These are phyloP conservation scores for Tachycineta bicolor DNA, from an alignment of 2,113 vertebrate genomes.

Conservation along the genomic window DNA sequence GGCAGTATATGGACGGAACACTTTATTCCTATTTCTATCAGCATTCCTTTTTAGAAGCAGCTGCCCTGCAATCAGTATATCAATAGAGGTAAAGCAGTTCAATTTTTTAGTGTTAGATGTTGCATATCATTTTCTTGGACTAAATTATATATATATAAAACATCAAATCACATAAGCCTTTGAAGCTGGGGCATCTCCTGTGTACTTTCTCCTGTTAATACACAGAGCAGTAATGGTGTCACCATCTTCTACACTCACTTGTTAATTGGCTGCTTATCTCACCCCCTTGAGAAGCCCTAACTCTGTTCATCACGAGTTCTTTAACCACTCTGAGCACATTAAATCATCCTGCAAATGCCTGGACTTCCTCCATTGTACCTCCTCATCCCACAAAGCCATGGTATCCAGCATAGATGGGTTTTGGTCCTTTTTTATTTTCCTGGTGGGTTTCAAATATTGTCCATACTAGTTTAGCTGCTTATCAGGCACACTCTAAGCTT, in stretches of 20 bases:
- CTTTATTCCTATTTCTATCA: not conserved
- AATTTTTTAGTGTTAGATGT: not conserved
- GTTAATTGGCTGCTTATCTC: not conserved
- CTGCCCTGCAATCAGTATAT: not conserved
- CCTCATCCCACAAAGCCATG: not conserved
- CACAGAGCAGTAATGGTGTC: not conserved
- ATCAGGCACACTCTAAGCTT: not conserved
- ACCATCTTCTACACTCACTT: not conserved
- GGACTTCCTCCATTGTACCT: not conserved
- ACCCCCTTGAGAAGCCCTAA: not conserved
- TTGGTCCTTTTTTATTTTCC: not conserved
- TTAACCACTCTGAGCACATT: not conserved
- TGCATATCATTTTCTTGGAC: accelerated
- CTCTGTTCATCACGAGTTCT: not conserved
- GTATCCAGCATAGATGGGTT: not conserved
- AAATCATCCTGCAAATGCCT: not conserved
- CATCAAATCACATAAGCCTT: not conserved
- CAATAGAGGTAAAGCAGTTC: not conserved
- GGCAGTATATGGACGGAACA: not conserved
- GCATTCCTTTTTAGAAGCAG: not conserved
- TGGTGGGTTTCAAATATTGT: not conserved
- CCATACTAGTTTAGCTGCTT: not conserved
- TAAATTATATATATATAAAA: not conserved
- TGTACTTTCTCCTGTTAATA: not conserved
- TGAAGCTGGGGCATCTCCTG: not conserved